phyloP scores from a whole-genome alignment of 2,888 invertebrate species.

The Diarsia rubi region DNA sequence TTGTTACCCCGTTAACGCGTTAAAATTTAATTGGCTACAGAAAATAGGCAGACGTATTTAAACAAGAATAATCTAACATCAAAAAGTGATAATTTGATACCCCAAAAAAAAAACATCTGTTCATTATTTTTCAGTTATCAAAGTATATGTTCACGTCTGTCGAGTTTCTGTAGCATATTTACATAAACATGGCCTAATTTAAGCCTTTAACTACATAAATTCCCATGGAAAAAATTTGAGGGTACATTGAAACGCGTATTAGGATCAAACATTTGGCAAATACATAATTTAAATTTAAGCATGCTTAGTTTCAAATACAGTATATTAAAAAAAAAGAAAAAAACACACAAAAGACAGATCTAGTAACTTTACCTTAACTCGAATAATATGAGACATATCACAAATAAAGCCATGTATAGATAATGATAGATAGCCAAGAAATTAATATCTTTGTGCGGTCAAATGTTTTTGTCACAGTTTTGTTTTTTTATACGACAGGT shows the following conservation, averaged over 20 bases:
- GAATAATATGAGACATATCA: constrained; percentile 70
- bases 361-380: constrained; percentile 57
- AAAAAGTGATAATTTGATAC: neutral
- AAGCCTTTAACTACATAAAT: neutral
- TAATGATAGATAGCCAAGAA: constrained; percentile 38
- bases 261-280: neutral
- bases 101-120: neutral
- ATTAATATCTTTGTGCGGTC: constrained; percentile 17
- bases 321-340: neutral
- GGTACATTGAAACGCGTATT: neutral
- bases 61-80: too few relatives aligned
- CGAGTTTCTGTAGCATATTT: neutral
- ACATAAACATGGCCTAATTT: neutral
- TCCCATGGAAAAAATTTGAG: neutral
- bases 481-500: neutral
- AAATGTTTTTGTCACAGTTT: constrained; percentile 34
- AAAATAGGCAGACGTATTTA: neutral
- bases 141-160: neutral
- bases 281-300: neutral
- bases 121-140: neutral
- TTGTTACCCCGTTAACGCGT: neutral
- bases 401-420: constrained; percentile 37
- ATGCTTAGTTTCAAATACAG: neutral
- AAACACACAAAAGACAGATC: constrained; percentile 66
- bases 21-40: neutral